Evolutionary conservation across 2,113 vertebrate species (phyloP), one percentile per base, ranked within the genome.

Genomic region (Ophthalmolycus amberensis): DNA sequence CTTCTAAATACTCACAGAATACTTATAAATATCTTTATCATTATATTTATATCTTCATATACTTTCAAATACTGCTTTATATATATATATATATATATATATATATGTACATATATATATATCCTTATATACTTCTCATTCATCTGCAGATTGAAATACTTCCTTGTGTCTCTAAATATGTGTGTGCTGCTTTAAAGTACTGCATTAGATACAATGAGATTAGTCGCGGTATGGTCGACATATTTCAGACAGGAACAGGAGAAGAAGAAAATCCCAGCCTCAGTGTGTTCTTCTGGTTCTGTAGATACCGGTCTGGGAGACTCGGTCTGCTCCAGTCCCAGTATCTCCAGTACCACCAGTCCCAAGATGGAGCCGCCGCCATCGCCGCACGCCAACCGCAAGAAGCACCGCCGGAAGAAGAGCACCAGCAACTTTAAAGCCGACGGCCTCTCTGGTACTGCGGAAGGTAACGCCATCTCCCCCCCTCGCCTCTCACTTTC

Each of bases 381-480:
- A 2, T 99, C 98, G 20, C 98, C 98, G 10, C 98, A 99, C 3
- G 97, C 97, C 94, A 99, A 98, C 95, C 96, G 98, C 85, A 99
- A 99, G 95, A 99, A 99, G 76, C 98, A 99, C 89, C 96, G 98
- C 2, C 88, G 98, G 95, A 99, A 99, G 98, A 99, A 99, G 93
- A 99, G 98, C 92, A 97, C 97, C 25, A 98, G 97, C 94, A 99
- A 99, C 95, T 98, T 99, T 94, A 99, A 97, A 85, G 96, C 96
- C 1, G 98, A 99, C 18, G 97, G 97, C 3, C 94, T 98, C 80
- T 96, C 97, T 1, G 96, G 97, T 94, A 96, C 97, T 3, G 97
- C 97, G 0, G 98, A 99, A 97, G 97, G 97, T 99, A 96, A 96
- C 91, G 5, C 76, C 84, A 83, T 76, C 80, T 20, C 80, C 80